Conservation (phyloP, 1,140 invertebrate genomes). For the Bombus cullumanus region DNA sequence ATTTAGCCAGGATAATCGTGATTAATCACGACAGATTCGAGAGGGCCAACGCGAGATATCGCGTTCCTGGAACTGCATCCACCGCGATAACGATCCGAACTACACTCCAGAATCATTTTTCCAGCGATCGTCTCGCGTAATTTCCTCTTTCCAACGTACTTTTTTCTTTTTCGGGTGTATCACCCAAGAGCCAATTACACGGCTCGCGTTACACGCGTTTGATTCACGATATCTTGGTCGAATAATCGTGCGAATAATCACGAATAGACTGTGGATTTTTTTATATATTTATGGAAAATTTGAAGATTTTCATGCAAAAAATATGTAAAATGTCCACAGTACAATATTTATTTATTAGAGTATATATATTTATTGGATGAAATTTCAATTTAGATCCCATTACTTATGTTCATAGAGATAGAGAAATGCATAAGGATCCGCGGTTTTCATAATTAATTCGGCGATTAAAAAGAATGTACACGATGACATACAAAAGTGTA, state of each 20-base stretch:
- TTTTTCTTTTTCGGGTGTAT: background rate
- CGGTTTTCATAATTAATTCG: too few relatives aligned
- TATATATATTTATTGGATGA: too few relatives aligned
- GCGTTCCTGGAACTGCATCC: conserved; percentile 28
- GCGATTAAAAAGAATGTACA: too few relatives aligned
- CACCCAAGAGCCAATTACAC: conserved; percentile 50
- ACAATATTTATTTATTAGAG: too few relatives aligned
- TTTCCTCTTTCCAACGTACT: background rate
- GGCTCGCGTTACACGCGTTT: conserved; percentile 42
- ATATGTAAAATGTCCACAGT: too few relatives aligned
- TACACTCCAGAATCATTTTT: conserved; percentile 2
- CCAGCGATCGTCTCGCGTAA: background rate
- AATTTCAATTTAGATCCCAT: too few relatives aligned
- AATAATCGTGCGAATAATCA: background rate
- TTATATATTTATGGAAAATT: too few relatives aligned
- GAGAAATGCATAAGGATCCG: too few relatives aligned
- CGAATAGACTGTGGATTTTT: too few relatives aligned
- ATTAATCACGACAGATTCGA: conserved; percentile 48
- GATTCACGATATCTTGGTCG: conserved; percentile 37
- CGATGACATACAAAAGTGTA: too few relatives aligned
- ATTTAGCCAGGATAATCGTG: conserved; percentile 43
- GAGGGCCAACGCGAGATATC: conserved; percentile 35
- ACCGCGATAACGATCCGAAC: conserved; percentile 25
- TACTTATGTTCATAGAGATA: too few relatives aligned
- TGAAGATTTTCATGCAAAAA: too few relatives aligned